Base-by-base conservation (phyloP, 1,140 invertebrate species). In the Drosophila repletoides region DNA sequence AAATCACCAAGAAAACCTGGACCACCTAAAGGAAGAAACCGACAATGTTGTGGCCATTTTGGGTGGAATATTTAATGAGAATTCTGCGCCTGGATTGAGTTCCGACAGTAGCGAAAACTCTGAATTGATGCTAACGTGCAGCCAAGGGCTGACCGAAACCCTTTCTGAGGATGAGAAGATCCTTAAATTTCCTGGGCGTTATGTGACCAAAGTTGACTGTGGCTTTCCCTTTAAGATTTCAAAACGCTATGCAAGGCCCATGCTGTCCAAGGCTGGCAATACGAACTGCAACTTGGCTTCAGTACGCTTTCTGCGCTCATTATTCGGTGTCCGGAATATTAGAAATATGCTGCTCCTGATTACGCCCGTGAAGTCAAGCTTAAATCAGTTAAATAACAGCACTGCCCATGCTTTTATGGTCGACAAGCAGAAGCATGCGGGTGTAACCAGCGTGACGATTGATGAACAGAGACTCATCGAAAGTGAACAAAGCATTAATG, bases 171-270 rank as follows among this genome's bases (percentile, higher is more conserved):
- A n/a, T n/a, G n/a, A n/a, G n/a, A n/a, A n/a, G n/a, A n/a, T n/a
- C n/a, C n/a, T n/a, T n/a, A n/a, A n/a, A n/a, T 63, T 63, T 19
- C 6, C 48, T 5, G 59, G 36, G 0, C 48, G 59, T 0, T 63
- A 33, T 34, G 15, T 63, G 12, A 63, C 36, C 2, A 53, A 3
- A 17, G 59, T 63, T 0, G 12, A 33, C 5, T 6, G 17, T 3
- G 6, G 7, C 0, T n/a, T 6, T 7, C 59, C 59, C 0, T 10
- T 63, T 5, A 28, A 19, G 1, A 26, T 63, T 1, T 14, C 49
- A 0, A 53, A 63, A n/a, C 59, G 59, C 6, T 61, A 53, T 15
- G 59, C 53, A 0, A 28, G 49, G 2, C 59, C 59, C 0, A 24
- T 24, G 1, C 7, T 61, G 9, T 5, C 24, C 1, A 7, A 3